Conservation (phyloP, 2,888 invertebrate species). For the Desoria tigrina region DNA sequence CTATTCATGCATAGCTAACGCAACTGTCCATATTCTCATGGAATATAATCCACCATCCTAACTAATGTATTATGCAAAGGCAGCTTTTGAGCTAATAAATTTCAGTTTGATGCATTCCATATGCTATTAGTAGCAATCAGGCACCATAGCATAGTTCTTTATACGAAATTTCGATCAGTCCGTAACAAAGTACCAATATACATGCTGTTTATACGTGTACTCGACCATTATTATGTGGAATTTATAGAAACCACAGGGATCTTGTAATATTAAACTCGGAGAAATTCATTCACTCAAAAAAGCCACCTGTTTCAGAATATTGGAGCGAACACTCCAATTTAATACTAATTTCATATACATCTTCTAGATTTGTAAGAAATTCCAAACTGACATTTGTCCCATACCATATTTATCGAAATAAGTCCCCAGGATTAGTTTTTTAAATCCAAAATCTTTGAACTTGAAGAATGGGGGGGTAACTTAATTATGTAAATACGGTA, state of each 20-base stretch:
- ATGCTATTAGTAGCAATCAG: background rate
- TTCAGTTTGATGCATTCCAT: background rate
- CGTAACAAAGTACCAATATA: no score
- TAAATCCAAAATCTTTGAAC: no score
- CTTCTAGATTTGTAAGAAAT: no score
- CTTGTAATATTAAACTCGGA: slow-evolving; percentile 1
- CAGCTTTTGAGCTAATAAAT: background rate
- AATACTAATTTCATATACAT: no score
- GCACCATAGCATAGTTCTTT: background rate
- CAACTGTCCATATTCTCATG: background rate
- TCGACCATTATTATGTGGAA: background rate
- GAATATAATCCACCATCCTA: background rate
- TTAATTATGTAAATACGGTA: no score
- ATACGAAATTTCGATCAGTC: background rate
- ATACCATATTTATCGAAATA: no score
- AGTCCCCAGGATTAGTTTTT: no score
- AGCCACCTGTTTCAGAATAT: no score
- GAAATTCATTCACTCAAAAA: background rate
- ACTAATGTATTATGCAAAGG: background rate
- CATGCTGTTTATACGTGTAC: background rate
- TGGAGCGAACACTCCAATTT: no score
- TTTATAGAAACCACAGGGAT: slow-evolving; percentile 6
- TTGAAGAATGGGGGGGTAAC: no score
- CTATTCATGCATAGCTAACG: background rate
- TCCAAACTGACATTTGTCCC: no score